Conservation (phyloP, 1,140 invertebrate genomes). For the Drosophila equinoxialis region DNA sequence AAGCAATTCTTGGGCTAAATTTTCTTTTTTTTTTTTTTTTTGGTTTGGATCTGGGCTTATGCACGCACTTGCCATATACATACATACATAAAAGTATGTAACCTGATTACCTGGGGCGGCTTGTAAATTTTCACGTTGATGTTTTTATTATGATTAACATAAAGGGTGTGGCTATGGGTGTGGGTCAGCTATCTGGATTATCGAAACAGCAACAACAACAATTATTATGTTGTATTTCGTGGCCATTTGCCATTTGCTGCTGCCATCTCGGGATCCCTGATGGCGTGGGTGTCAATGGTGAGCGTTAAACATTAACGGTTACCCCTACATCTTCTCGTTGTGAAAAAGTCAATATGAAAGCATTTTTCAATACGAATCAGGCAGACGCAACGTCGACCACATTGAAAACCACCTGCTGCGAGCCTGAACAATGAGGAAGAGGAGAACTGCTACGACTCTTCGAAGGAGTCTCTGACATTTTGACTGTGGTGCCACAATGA, state of each 20-base stretch:
- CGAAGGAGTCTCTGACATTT: constrained; percentile 46
- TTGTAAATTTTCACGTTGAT: constrained; percentile 75
- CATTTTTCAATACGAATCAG: constrained; percentile 34
- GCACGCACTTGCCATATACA: constrained; percentile 21
- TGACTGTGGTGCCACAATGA: constrained; percentile 71
- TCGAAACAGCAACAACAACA: constrained; percentile 58
- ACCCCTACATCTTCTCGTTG: constrained; percentile 19
- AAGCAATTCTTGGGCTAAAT: neutral
- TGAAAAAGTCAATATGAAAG: constrained; percentile 36
- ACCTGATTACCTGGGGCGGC: constrained; percentile 46
- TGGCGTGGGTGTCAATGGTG: constrained; percentile 12
- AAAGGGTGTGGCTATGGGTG: constrained; percentile 57
- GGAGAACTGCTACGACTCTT: neutral
- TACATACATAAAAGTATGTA: constrained; percentile 18
- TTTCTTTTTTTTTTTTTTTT: constrained; percentile 4
- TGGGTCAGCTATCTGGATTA: constrained; percentile 60
- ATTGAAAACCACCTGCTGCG: constrained; percentile 78
- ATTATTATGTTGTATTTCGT: constrained; percentile 35
- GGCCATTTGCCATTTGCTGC: neutral
- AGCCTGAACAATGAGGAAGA: neutral
- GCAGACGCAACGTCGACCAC: constrained; percentile 65
- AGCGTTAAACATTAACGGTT: constrained; percentile 8
- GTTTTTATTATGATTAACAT: constrained; percentile 79
- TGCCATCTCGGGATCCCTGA: too few relatives aligned
- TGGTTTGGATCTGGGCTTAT: constrained; percentile 35